Base-by-base conservation (phyloP, 2,113 vertebrate species). In the Rhegmatorhina hoffmannsi region DNA sequence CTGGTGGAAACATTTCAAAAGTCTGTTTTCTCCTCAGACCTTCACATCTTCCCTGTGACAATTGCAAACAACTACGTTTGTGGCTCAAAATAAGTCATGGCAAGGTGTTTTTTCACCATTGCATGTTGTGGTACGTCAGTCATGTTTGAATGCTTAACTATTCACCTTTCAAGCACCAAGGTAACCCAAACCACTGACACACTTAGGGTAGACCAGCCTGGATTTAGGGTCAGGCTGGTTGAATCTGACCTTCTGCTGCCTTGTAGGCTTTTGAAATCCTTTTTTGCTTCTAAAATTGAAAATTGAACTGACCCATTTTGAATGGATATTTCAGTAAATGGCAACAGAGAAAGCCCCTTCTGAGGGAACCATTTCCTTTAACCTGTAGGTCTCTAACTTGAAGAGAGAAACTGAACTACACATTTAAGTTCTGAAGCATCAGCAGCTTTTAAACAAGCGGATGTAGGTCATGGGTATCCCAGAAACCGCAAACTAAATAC, bases 291-390 rank as follows among this genome's bases (percentile, higher is more conserved):
- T 83, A 84, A 78, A 95, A 92, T 75, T 94, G 94, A 81, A 95
- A 96, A 96, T 93, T 91, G 87, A 69, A 72, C 43, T 97, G 98
- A 97, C 97, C 98, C 97, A 98, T 75, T 98, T 97, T 97, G 91
- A 94, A 96, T 95, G 92, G 95, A 64, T 97, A 81, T 98, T 97
- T 97, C 97, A 94, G 97, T 97, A 98, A 97, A 88, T 13, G 6
- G 60, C 64, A 68, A 47, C 77, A 84, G 74, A 97, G 90, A 96
- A 98, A 96, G 96, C 62, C 90, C 94, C 95, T 58, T 95, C 72
- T 91, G 84, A 91, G 40, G 70, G 78, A 75, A 84, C 33, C 16
- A 20, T 98, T 98, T 98, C 97, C 97, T 94, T 96, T 97, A 97
- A 92, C 93, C 67, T 85, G 67, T 53, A 6, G 87, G 43, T 13